These are phyloP conservation scores for Noctilio leporinus DNA, from an alignment of 2,113 vertebrate genomes.

Conservation along the genomic window DNA sequence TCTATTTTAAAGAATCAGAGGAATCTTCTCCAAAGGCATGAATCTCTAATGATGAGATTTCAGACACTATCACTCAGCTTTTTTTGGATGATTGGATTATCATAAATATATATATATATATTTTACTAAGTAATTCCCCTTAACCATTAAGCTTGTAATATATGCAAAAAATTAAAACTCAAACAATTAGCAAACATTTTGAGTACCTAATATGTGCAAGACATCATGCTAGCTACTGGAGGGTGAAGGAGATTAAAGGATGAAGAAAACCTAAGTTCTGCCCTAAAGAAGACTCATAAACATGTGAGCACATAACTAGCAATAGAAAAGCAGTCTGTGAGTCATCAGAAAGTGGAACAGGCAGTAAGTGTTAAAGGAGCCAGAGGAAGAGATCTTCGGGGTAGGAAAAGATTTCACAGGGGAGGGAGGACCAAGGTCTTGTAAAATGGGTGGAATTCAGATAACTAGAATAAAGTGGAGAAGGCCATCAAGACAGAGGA, in stretches of 20 bases:
- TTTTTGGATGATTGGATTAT: background rate
- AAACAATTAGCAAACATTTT: slow-evolving; percentile 13
- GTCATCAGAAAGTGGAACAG: background rate
- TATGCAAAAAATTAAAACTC: background rate
- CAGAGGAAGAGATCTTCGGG: background rate
- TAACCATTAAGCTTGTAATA: background rate
- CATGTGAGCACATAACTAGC: background rate
- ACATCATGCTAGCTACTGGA: background rate
- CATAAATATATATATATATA: too few relatives aligned
- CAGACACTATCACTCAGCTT: background rate
- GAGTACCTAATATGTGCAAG: background rate
- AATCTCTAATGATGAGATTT: slow-evolving; percentile 17
- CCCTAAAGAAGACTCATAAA: background rate
- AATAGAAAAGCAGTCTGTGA: background rate
- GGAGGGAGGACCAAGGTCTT: background rate
- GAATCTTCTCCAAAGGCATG: background rate
- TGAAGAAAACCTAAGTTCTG: background rate
- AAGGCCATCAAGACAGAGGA: background rate
- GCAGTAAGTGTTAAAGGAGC: background rate
- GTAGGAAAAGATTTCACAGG: background rate
- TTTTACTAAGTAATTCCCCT: background rate
- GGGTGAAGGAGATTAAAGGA: background rate
- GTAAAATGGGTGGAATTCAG: background rate
- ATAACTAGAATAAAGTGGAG: background rate
- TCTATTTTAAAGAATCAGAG: slow-evolving; percentile 1